Evolutionary conservation across 1,140 invertebrate species (phyloP).

Genomic region (Mizuhopecten yessoensis): DNA sequence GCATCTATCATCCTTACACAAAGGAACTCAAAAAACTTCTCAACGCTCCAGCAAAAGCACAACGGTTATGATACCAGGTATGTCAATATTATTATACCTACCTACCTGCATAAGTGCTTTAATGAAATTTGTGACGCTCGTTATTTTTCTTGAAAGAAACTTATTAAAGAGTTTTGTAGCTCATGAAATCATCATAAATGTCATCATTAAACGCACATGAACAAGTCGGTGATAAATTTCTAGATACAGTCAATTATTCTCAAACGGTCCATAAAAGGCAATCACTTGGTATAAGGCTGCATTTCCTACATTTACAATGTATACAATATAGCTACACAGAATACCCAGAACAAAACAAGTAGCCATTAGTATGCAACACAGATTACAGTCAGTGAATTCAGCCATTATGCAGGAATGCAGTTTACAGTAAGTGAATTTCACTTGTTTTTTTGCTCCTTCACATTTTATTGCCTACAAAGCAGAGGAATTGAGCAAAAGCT

Average conservation of each 20-base stretch:
- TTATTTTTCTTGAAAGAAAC: not conserved
- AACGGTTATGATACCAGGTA: not conserved
- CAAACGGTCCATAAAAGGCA: constrained; percentile 11
- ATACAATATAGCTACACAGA: not conserved
- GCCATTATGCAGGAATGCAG: not conserved
- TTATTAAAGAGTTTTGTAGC: not conserved
- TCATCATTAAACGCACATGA: not conserved
- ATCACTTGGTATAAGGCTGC: not conserved
- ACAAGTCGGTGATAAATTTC: not conserved
- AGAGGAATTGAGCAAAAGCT: not conserved
- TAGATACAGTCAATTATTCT: not conserved
- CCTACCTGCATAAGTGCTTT: not conserved
- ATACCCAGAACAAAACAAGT: not conserved
- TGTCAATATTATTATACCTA: not conserved
- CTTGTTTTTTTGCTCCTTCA: not conserved
- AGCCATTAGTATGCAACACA: not conserved
- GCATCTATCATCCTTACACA: too few relatives aligned
- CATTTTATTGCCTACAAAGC: not conserved
- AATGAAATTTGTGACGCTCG: not conserved
- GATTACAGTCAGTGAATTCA: not conserved
- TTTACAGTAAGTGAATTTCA: not conserved
- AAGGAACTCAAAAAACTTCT: too few relatives aligned
- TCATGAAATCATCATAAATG: not conserved
- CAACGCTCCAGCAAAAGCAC: not conserved
- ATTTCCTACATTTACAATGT: not conserved